Conservation (phyloP, 2,888 invertebrate species). For the Diaperis boleti region DNA sequence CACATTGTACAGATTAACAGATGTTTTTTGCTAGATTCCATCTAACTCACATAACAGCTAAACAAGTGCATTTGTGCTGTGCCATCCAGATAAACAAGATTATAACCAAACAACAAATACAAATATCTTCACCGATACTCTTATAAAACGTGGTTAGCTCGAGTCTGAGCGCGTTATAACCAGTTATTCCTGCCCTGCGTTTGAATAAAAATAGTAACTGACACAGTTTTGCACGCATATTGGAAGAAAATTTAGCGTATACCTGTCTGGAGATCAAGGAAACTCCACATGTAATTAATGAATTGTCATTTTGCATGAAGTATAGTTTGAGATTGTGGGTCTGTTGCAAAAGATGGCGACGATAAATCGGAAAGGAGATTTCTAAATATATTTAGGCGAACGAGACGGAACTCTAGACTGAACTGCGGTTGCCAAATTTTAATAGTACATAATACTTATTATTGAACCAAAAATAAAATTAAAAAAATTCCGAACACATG, state of each 20-base stretch:
- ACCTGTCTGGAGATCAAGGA: background rate
- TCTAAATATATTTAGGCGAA: too few relatives aligned
- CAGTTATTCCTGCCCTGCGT: slow-evolving; percentile 44
- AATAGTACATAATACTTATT: too few relatives aligned
- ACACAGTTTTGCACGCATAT: slow-evolving; percentile 27
- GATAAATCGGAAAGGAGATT: too few relatives aligned
- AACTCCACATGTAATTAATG: background rate
- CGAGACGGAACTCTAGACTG: too few relatives aligned
- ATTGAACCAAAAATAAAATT: too few relatives aligned
- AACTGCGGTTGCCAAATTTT: too few relatives aligned
- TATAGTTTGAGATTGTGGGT: background rate
- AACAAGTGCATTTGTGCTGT: background rate
- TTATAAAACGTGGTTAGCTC: slow-evolving; percentile 19
- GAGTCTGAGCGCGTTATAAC: slow-evolving; percentile 40
- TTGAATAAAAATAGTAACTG: slow-evolving; percentile 42
- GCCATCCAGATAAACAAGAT: background rate
- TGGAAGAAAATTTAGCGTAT: slow-evolving; percentile 9
- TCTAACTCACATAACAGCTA: background rate
- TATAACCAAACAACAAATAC: background rate
- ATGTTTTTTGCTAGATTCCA: background rate
- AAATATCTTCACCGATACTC: background rate
- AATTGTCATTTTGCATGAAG: background rate
- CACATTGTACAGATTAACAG: too few relatives aligned
- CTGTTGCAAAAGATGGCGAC: too few relatives aligned
- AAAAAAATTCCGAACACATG: too few relatives aligned